Evolutionary conservation across 2,113 vertebrate genomes (phyloP), one percentile per base, ranked within the genome.

Genomic region (Pristiophorus japonicus): DNA sequence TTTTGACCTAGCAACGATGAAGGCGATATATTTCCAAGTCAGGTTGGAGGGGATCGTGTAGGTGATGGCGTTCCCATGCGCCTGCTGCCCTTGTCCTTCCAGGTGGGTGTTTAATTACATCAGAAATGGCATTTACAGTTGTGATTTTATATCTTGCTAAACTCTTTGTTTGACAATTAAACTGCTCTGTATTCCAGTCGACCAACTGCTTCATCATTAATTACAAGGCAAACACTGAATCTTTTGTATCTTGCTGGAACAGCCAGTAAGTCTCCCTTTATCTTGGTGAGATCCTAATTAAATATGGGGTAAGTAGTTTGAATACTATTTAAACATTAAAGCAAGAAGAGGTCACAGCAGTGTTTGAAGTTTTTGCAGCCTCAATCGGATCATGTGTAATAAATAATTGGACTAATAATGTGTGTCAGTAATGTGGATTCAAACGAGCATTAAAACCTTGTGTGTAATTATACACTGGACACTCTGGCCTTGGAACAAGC

Each of bases 351-450:
- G 6, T 94, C 62, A 65, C 92, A 94, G 63, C 11, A 65, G 91
- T 22, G n/a, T 45, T 67, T 67, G 65, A 94, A 42, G 63, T 27
- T 67, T 67, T 45, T 45, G 62, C 92, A 47, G 4, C 38, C 65
- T 66, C 65, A 67, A 12, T 59, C 51, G 12, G 14, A 62, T 59
- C 30, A n/a, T 3, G 65, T 65, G 92, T 7, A 67, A 45, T 12
- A 67, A 94, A 63, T 63, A 92, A 63, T 62, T 92, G 91, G 92
- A 94, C 34, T 94, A 65, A 45, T 66, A 47, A 67, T 94, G 67
- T 42, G 67, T 66, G 63, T 45, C 11, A 45, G 20, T 94, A 1
- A 34, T 24, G 30, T 30, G 34, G 51, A 6, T 62, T 62, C 12
- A 62, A 62, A 62, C 4, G 11, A n/a, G 73, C 55, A 90, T 55